Evolutionary conservation across 1,140 invertebrate genomes (phyloP).

Genomic region (Camponotus vicinus): DNA sequence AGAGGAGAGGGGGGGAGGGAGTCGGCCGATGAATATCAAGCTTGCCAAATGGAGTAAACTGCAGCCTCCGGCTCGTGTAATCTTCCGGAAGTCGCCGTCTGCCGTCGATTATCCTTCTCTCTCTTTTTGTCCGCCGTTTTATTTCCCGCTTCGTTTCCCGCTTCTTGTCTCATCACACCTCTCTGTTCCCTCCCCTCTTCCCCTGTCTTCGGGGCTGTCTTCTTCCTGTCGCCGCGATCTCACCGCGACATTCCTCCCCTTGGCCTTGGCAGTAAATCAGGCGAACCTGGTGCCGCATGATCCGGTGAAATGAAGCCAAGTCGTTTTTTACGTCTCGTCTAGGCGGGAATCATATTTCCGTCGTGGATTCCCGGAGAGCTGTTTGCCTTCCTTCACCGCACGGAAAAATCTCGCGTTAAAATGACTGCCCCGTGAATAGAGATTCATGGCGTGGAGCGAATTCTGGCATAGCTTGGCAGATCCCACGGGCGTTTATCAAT

Average conservation of each 20-base stretch:
- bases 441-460: constrained; percentile 29
- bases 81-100: constrained; percentile 61
- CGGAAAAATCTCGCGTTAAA: constrained; percentile 45
- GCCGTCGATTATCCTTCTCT: constrained; percentile 60
- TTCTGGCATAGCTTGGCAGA: background rate
- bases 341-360: constrained; percentile 54
- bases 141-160: background rate
- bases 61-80: constrained; percentile 68
- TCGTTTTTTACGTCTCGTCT: constrained; percentile 41
- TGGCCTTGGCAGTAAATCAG: constrained; percentile 51
- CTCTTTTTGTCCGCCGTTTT: background rate
- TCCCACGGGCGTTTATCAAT: constrained; percentile 33
- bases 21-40: constrained; percentile 63
- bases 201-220: background rate
- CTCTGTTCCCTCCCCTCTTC: background rate
- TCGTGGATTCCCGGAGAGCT: constrained; percentile 13
- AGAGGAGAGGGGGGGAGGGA: background rate
- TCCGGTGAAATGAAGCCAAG: constrained; percentile 56
- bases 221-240: background rate
- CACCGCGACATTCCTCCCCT: background rate
- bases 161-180: constrained; percentile 28
- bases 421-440: constrained; percentile 29
- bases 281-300: constrained; percentile 42
- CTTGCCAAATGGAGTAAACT: constrained; percentile 74
- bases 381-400: constrained; percentile 7